Evolutionary conservation across 2,113 vertebrate species (phyloP).

Genomic region (Gambusia holbrooki): DNA sequence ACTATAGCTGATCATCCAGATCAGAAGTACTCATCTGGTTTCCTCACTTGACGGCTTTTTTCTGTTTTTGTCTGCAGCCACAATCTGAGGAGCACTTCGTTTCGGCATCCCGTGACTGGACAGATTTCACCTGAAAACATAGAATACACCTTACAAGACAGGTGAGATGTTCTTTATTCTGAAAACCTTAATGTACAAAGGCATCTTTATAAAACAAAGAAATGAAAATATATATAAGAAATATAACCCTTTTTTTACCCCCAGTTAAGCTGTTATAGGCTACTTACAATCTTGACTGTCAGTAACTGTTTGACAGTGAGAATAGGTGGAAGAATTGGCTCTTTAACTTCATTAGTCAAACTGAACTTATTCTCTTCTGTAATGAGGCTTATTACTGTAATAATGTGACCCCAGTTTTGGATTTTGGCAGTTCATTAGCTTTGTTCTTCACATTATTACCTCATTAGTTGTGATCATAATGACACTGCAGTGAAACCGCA

Average conservation of each 20-base stretch:
- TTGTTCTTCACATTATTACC: conserved; percentile 29
- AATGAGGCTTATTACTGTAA: conserved; percentile 10
- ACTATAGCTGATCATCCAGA: conserved; percentile 3
- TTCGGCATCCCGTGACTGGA: conserved; percentile 94
- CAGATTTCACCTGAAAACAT: conserved; percentile 95
- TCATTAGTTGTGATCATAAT: conserved; percentile 54
- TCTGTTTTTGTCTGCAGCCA: conserved; percentile 82
- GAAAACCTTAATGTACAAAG: conserved; percentile 1
- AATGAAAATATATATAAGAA: neutral
- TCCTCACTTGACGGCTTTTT: conserved; percentile 14
- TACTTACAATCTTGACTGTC: conserved; percentile 10
- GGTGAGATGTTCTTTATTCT: conserved; percentile 82
- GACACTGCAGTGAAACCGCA: conserved; percentile 19
- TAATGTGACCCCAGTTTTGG: conserved; percentile 3
- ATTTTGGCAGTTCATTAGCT: neutral
- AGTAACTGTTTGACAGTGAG: conserved; percentile 19
- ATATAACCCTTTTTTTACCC: neutral
- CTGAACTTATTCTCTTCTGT: conserved; percentile 37
- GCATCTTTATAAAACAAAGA: conserved; percentile 24
- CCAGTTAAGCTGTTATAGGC: neutral
- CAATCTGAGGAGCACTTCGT: conserved; percentile 91
- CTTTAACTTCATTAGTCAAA: conserved; percentile 17
- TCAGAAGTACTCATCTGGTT: conserved; percentile 36
- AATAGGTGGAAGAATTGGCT: conserved; percentile 17
- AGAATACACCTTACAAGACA: conserved; percentile 93